A percentile compares a stretch with the other conserved stretches of the same genome.
These are phyloP conservation scores for Nasonovia ribisnigri DNA, from an alignment of 2,888 invertebrate genomes.

Conservation along the genomic window DNA sequence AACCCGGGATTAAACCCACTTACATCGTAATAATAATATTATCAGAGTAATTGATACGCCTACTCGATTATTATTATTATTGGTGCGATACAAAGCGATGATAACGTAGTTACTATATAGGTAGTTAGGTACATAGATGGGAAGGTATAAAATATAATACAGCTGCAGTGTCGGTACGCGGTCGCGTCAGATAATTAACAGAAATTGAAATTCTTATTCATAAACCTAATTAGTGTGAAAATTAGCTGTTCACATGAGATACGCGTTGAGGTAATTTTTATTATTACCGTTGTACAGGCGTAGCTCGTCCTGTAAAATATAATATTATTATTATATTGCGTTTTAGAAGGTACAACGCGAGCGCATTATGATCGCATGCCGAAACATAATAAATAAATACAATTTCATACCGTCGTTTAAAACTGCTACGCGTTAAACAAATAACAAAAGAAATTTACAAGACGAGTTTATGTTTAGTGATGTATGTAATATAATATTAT, in stretches of 20 bases:
- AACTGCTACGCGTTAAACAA: neutral
- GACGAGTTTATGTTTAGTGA: neutral
- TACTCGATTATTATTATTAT: neutral
- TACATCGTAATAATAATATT: neutral
- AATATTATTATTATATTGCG: no score
- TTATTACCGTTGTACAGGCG: neutral
- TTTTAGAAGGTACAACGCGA: neutral
- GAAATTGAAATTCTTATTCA: neutral
- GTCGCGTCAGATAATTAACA: neutral
- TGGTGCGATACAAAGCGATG: neutral
- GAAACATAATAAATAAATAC: conserved; percentile 19
- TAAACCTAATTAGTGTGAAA: neutral
- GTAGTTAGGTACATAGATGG: neutral
- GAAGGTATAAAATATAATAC: neutral
- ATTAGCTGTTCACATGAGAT: neutral
- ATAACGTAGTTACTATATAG: neutral
- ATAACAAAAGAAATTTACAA: conserved; percentile 8
- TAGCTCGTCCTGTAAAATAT: neutral
- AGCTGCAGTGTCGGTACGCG: neutral
- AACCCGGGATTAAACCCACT: neutral
- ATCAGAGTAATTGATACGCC: neutral
- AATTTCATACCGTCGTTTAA: neutral
- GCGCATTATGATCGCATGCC: conserved; percentile 22
- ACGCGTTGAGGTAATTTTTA: neutral
- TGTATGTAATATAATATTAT: neutral